Percentiles rank a stretch among this genome's conserved stretches.
These are phyloP conservation scores for Alethe castanea DNA, from an alignment of 2,113 vertebrate genomes.

Conservation along the genomic window DNA sequence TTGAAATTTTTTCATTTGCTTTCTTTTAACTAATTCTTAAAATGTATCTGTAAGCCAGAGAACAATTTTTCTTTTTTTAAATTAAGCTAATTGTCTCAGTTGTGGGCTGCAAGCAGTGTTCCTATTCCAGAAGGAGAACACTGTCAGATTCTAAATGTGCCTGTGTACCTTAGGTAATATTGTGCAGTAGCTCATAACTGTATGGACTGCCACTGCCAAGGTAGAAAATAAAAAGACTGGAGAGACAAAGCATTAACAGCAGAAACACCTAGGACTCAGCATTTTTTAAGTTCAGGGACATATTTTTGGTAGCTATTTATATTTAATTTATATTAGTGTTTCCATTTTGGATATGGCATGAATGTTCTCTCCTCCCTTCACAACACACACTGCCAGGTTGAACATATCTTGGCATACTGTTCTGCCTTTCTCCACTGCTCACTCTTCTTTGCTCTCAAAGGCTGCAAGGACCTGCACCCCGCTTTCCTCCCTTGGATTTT, in stretches of 20 bases:
- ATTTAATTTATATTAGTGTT: not conserved
- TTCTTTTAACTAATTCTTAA: conserved; percentile 7
- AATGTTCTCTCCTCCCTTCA: not conserved
- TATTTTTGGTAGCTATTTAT: not conserved
- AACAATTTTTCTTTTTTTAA: not conserved
- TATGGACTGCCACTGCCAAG: not conserved
- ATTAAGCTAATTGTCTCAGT: conserved; percentile 1
- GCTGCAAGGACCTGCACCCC: not conserved
- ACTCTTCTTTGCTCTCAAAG: not conserved
- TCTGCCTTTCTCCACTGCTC: not conserved
- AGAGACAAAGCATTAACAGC: not conserved
- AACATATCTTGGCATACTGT: not conserved
- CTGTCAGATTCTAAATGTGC: conserved; percentile 20
- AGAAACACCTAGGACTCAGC: not conserved
- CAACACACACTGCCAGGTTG: not conserved
- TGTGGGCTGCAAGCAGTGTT: conserved; percentile 6
- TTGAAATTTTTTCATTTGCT: not conserved
- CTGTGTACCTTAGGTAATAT: not conserved
- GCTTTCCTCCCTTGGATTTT: not conserved
- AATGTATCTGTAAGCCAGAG: not conserved
- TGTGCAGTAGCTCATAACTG: not conserved
- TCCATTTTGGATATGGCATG: not conserved
- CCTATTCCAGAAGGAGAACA: not conserved
- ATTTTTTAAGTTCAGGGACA: not conserved
- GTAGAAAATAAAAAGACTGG: not conserved